Base-by-base conservation (phyloP, 2,888 invertebrate species). In the Cheilosia soror region DNA sequence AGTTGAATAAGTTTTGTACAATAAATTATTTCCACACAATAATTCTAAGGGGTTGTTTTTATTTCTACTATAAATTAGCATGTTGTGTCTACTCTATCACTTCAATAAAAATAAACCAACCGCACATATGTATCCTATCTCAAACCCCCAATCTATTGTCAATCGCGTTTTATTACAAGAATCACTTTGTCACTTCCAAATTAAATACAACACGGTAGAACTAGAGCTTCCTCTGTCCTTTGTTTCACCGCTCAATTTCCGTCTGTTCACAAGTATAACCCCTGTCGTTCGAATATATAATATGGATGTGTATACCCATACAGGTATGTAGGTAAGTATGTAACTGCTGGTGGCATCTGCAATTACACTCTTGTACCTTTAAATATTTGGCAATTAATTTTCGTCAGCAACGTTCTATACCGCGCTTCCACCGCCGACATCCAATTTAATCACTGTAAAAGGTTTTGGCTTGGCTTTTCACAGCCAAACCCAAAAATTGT, bases 401-500 rank as follows among this genome's bases (percentile, higher is more conserved):
- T 66, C 69, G 84, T 75, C 65, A 49, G 33, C 51, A 62, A 72
- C 60, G 44, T 55, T 73, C 53, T 66, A n/a, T n/a, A 55, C 68
- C 60, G 20, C 60, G 63, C 53, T 40, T 62, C 68, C 53, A 69
- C 65, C 47, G 6, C 27, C 66, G 60, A 62, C 55, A 81, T 81
- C 57, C 68, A 85, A 85, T 85, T 85, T 81, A 85, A 85, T 85
- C 81, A 85, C 81, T 85, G 81, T 85, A 85, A 85, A 85, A 85
- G 85, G 85, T 85, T 85, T 76, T 49, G 42, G 80, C 60, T 66
- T 80, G 69, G 69, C 75, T 75, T 85, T 76, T 76, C 75, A 29
- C 58, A 76, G 71, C 9, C 75, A 60, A 71, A 33, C 75, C 84
- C 47, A 42, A 80, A 80, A 85, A 60, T 62, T 80, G 66, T 66